Evolutionary conservation across 2,888 invertebrate species (phyloP), one percentile per base, ranked within the genome.

Genomic region (Isoperla grammatica): DNA sequence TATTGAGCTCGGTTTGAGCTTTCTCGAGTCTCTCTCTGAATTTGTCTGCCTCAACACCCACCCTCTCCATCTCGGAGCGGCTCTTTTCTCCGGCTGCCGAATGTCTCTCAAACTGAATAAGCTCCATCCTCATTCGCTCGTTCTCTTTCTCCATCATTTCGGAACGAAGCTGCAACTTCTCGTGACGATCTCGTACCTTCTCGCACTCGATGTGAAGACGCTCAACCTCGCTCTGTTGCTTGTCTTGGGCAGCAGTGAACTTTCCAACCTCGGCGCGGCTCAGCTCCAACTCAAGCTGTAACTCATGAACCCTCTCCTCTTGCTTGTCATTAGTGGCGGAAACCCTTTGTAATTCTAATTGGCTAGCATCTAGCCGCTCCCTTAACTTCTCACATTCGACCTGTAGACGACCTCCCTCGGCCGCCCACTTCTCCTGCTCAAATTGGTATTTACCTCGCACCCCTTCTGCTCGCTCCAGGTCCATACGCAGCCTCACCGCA

Each of bases 121-220:
- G 75, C 69, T 88, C 88, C 59, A 86, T 77, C 67, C 87, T 82
- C 69, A 90, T 78, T 68, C 88, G 83, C 69, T 89, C 89, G 66
- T 89, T 88, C 71, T 90, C 90, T 65, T 73, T 73, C 68, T 87
- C 87, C 60, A 86, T 73, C 68, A 84, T 84, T 59, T 87, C 87
- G 56, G 83, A 79, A 65, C 84, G 83, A 59, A 82, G 73, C 69
- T 87, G 86, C n/a, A 91, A 76, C 76, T 91, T 90, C 71, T 93
- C 93, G 72, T 90, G 86, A 64, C 90, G 81, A 69, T 93, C 93
- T 67, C 90, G 82, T 64, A 91, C 84, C 77, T 93, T 93, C 72
- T 93, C 93, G 68, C 90, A 86, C 76, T 93, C 93, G 72, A 93
- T 90, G 70, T 90, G 86, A 66, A 91, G 86, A 48, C 91, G 81